Base-by-base conservation (phyloP, 2,888 invertebrate genomes). In the Agrilus biguttatus region DNA sequence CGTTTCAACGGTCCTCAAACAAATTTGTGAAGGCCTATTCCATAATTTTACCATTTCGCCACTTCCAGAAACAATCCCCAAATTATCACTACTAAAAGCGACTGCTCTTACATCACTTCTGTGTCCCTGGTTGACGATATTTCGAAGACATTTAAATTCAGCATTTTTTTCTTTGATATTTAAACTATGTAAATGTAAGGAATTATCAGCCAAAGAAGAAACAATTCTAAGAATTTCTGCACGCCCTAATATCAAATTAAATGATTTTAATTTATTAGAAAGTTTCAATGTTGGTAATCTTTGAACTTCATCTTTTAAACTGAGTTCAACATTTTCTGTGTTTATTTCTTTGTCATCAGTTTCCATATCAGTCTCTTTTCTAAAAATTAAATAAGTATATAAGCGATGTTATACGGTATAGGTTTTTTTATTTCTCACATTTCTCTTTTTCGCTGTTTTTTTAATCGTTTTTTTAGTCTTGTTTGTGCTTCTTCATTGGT, bases 21-120 rank as follows among this genome's bases (percentile, higher is more conserved):
- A 78, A 49, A 72, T 62, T 45, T 78, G 64, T 23, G 71, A 70
- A 8, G 72, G 82, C 78, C 87, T 80, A 64, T 91, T 93, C 96
- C 97, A 98, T 40, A 97, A 69, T 71, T 97, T 96, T 33, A 95
- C 71, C 7, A 84, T 78, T 53, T 95, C 91, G 0, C 78, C 83
- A 49, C 92, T 83, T 0, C 84, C 92, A 0, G 95, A 87, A 2
- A 86, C 75, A 45, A 96, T 73, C 2, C 88, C 88, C 45, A 89
- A 71, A 58, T 86, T 89, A 65, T 96, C 95, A 2, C 88, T 87
- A 60, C 91, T 92, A 60, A 97, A 91, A 42, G 83, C 77, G 17
- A 97, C 71, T 17, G 86, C 79, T 40, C 91, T 74, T 6, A 95
- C 84, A 58, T 96, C 91, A 37, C 84, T 84, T 44, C 89, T 82